Percentiles rank a stretch among this genome's conserved stretches.
Evolutionary conservation across 1,140 invertebrate genomes (phyloP).

Genomic region (Drosophila funebris): DNA sequence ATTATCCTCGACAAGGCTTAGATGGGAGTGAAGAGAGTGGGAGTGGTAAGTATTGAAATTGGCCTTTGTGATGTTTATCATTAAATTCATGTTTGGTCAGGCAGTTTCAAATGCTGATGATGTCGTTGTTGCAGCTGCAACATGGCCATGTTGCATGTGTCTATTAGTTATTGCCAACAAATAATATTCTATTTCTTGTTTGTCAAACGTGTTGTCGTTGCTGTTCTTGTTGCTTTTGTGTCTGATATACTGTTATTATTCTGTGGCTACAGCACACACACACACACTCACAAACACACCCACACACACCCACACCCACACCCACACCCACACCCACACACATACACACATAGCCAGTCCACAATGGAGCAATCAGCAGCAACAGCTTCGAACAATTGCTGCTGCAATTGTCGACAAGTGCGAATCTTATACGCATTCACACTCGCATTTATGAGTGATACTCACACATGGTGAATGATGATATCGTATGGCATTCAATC

Average conservation of each 20-base stretch:
- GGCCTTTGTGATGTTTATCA: conserved; percentile 64
- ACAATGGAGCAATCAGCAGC: conserved; percentile 71
- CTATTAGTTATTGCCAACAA: conserved; percentile 55
- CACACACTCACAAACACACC: neutral
- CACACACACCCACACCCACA: neutral
- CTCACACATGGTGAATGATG: neutral
- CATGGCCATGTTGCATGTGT: conserved; percentile 31
- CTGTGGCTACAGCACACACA: conserved; percentile 28
- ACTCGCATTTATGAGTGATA: conserved; percentile 63
- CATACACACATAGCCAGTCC: conserved; percentile 11
- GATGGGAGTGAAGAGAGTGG: neutral
- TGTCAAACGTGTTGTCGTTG: conserved; percentile 18
- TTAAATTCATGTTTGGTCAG: conserved; percentile 60
- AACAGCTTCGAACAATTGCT: conserved; percentile 63
- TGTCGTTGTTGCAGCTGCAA: conserved; percentile 16
- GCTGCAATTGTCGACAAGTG: conserved; percentile 60
- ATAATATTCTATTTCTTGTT: conserved; percentile 60
- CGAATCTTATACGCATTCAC: conserved; percentile 40
- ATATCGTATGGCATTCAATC: conserved; percentile 24
- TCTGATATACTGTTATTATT: conserved; percentile 56
- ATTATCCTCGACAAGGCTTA: conserved; percentile 38
- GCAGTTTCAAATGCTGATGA: neutral
- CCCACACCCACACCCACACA: conserved; percentile 6
- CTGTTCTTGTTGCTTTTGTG: conserved; percentile 5
- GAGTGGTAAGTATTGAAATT: conserved; percentile 26